Evolutionary conservation across 2,797 vertebrate genomes (phyloP).

Genomic region (Picus viridis): DNA sequence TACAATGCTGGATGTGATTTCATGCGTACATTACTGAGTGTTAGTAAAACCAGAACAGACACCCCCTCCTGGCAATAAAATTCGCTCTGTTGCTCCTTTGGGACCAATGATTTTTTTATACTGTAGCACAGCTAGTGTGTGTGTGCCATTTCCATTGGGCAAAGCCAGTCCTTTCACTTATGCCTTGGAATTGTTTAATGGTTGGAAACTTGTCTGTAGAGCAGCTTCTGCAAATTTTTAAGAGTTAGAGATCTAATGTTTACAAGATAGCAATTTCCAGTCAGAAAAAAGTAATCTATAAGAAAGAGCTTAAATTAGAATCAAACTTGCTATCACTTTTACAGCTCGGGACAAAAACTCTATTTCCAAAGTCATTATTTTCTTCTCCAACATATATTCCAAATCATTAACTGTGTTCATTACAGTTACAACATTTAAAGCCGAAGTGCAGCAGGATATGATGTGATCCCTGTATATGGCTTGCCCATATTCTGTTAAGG

Average conservation of each 20-base stretch:
- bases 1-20: slow-evolving; percentile 64
- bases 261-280: slow-evolving; percentile 17
- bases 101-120: slow-evolving; percentile 71
- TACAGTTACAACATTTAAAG: background rate
- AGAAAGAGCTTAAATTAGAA: background rate
- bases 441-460: background rate
- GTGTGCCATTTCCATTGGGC: slow-evolving; percentile 65
- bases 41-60: slow-evolving; percentile 73
- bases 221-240: slow-evolving; percentile 48
- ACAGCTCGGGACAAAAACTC: background rate
- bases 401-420: slow-evolving; percentile 25
- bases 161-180: slow-evolving; percentile 5
- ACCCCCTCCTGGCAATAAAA: slow-evolving; percentile 62
- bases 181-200: slow-evolving; percentile 40
- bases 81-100: slow-evolving; percentile 50
- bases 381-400: background rate
- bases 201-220: slow-evolving; percentile 41
- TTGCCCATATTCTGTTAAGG: background rate
- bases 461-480: background rate
- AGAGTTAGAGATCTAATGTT: background rate
- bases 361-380: background rate
- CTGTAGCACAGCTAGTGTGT: slow-evolving; percentile 68
- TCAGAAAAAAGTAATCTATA: background rate
- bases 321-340: slow-evolving; percentile 7
- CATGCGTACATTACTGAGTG: slow-evolving; percentile 61